These are phyloP conservation scores for Ursus arctos DNA, from an alignment of 2,113 vertebrate species.

Conservation along the genomic window DNA sequence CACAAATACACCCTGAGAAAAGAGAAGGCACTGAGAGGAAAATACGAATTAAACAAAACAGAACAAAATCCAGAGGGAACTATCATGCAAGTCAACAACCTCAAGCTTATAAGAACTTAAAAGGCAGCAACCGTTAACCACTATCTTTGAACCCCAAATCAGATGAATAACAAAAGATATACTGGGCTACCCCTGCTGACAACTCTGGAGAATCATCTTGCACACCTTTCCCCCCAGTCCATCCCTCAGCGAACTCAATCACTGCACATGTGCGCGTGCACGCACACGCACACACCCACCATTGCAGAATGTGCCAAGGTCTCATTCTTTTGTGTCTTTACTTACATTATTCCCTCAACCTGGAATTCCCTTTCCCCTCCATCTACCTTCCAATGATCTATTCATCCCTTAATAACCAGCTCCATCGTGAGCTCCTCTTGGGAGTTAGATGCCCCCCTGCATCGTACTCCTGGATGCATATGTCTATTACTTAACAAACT, in stretches of 20 bases:
- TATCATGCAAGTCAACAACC: background rate
- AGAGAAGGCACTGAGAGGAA: background rate
- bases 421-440: background rate
- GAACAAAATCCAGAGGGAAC: background rate
- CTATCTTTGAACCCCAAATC: background rate
- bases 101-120: background rate
- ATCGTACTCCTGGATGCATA: background rate
- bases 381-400: background rate
- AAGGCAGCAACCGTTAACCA: background rate
- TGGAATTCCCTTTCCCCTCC: background rate
- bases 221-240: background rate
- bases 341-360: background rate
- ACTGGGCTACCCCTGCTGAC: background rate
- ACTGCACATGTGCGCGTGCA: fast-evolving
- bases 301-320: background rate
- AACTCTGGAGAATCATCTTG: background rate
- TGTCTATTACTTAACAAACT: background rate
- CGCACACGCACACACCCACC: background rate
- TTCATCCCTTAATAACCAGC: background rate
- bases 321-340: background rate
- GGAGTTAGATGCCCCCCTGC: background rate
- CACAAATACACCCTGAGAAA: background rate
- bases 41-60: background rate
- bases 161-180: background rate
- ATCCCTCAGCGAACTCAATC: background rate